Evolutionary conservation across 2,113 vertebrate genomes (phyloP).

Genomic region (Eretmochelys imbricata): DNA sequence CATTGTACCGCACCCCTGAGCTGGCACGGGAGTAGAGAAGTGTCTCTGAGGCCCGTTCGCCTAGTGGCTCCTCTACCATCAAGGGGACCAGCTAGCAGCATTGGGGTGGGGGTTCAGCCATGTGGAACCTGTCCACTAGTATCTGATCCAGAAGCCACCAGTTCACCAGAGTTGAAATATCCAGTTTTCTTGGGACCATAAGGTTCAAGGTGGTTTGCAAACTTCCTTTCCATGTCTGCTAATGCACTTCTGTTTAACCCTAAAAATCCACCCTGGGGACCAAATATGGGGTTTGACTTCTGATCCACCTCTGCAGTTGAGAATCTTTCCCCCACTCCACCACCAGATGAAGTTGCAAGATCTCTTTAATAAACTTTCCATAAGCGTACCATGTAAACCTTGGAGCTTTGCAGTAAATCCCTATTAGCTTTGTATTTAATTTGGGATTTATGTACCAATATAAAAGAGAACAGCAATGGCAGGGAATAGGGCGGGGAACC

Average conservation of each 20-base stretch:
- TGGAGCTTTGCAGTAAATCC: background rate
- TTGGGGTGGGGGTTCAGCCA: too few species aligned
- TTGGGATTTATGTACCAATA: background rate
- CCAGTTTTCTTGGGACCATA: background rate
- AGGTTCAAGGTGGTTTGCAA: background rate
- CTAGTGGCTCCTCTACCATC: background rate
- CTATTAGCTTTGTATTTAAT: background rate
- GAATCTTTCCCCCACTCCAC: background rate
- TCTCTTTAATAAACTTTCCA: background rate
- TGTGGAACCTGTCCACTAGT: background rate
- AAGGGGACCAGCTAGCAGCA: background rate
- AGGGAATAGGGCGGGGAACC: background rate
- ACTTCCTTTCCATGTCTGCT: background rate
- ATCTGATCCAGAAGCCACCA: background rate
- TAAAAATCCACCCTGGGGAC: background rate
- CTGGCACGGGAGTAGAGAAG: background rate
- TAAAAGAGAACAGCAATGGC: background rate
- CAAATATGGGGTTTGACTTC: background rate
- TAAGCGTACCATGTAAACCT: background rate
- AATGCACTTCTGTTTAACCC: background rate
- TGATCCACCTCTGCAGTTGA: background rate
- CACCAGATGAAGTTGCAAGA: background rate
- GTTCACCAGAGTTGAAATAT: background rate
- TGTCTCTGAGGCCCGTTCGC: background rate
- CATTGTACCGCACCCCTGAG: background rate